Base-by-base conservation (phyloP, 2,113 vertebrate genomes). In the Amazona vittata region DNA sequence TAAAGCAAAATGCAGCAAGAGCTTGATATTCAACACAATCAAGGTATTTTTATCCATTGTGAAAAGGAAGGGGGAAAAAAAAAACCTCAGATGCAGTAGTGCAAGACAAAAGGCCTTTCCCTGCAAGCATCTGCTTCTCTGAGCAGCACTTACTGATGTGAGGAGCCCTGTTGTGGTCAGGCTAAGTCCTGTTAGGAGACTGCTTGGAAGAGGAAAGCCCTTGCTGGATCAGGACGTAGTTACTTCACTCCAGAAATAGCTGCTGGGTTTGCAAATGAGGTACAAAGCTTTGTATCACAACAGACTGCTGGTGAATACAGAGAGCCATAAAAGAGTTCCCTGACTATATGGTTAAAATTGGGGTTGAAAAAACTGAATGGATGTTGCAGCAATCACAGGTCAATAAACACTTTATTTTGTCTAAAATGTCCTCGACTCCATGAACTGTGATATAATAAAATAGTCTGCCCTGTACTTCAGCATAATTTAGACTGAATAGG, bases 31-130 rank as follows among this genome's bases (percentile, higher is more conserved):
- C 67, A 91, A 69, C 22, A 82, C 24, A 60, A 60, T 41, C 60
- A 49, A 84, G 52, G 43, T 89, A 68, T 77, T 92, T 91, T 84
- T 78, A 89, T 43, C 68, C 43, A 35, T 16, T 53, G 62, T 90
- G 57, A 91, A 77, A 76, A 83, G 10, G 52, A 83, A 67, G 35
- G 39, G 59, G 6, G 67, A 18, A 82, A 44, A 44, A 44, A 37
- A 80, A 79, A 74, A 65, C 26, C 68, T 86, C 41, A 89, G 52
- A 55, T 64, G 69, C 81, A 94, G 35, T 26, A 69, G 12, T 86
- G 87, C 68, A 80, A 96, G 79, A 84, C 75, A 91, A 89, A 92
- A 82, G 43, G 53, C 65, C 65, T 81, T 70, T 70, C 39, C 90
- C 64, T 95, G 74, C 26, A 96, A 94, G 77, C 31, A 83, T 77